phyloP scores from a whole-genome alignment of 2,888 invertebrate species.

The Epinotia bilunana region DNA sequence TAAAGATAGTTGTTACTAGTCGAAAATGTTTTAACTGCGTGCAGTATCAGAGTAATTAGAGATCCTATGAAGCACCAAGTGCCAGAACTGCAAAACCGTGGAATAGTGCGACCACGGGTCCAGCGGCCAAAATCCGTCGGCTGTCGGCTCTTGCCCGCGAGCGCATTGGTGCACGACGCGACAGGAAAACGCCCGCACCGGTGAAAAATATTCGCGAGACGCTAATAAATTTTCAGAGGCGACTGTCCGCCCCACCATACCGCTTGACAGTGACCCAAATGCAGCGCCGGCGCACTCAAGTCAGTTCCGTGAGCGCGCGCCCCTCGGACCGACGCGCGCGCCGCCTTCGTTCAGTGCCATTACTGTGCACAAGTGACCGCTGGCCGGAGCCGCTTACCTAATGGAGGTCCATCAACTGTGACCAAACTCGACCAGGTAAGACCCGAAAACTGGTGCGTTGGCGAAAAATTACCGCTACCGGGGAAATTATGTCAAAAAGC shows the following conservation, averaged over 20 bases:
- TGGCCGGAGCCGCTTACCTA: conserved; percentile 60
- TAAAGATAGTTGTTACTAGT: too few species aligned
- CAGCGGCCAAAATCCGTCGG: conserved; percentile 61
- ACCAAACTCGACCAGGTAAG: conserved; percentile 70
- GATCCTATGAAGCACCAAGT: not conserved
- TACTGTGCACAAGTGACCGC: conserved; percentile 77
- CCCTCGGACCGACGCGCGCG: conserved; percentile 60
- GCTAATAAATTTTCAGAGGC: conserved; percentile 79
- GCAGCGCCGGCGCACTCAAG: conserved; percentile 75
- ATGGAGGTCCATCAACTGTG: conserved; percentile 59
- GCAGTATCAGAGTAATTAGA: too few species aligned
- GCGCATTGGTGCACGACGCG: conserved; percentile 71
- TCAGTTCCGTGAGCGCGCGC: conserved; percentile 81
- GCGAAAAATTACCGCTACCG: conserved; percentile 49
- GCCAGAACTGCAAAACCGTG: not conserved
- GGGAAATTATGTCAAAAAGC: conserved; percentile 52
- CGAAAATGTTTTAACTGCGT: too few species aligned
- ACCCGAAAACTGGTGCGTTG: conserved; percentile 56
- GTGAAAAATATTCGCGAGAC: conserved; percentile 79
- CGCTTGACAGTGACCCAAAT: conserved; percentile 83
- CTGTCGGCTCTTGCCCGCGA: conserved; percentile 57
- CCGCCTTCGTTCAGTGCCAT: conserved; percentile 72
- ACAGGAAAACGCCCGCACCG: conserved; percentile 76
- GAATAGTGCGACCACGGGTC: conserved; percentile 43
- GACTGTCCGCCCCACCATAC: conserved; percentile 78